Conservation (phyloP, 2,888 invertebrate species). For the Cheilosia vulpina region DNA sequence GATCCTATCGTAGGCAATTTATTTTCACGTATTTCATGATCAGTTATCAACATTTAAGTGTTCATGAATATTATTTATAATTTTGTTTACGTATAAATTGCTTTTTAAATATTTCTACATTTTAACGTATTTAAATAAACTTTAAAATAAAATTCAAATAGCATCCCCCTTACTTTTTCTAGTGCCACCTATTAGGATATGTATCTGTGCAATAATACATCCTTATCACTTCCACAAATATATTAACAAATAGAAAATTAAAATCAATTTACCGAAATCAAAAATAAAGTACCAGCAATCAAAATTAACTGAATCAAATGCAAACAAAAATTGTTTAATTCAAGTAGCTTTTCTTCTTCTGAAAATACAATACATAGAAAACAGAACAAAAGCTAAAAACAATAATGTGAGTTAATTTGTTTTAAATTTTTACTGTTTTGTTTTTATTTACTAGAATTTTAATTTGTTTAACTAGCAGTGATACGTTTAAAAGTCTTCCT, state of each 20-base stretch:
- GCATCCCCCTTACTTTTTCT: constrained; percentile 81
- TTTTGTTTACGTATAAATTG: constrained; percentile 29
- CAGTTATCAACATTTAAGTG: constrained; percentile 42
- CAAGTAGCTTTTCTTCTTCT: constrained; percentile 60
- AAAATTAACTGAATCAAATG: constrained; percentile 65
- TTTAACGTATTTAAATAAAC: constrained; percentile 62
- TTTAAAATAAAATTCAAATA: constrained; percentile 76
- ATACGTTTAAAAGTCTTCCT: constrained; percentile 31
- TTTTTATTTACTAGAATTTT: constrained; percentile 36
- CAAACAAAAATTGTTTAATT: constrained; percentile 46
- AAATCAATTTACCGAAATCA: constrained; percentile 50
- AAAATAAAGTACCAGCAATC: constrained; percentile 75
- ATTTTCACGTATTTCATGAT: constrained; percentile 25
- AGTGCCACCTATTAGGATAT: constrained; percentile 84
- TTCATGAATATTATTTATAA: constrained; percentile 74
- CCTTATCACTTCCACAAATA: constrained; percentile 76
- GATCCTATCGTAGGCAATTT: constrained; percentile 49
- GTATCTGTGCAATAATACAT: constrained; percentile 83
- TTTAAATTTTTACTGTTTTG: constrained; percentile 71
- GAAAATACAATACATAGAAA: constrained; percentile 39
- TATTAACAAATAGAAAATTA: constrained; percentile 58
- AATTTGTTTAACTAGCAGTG: constrained; percentile 28
- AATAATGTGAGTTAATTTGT: constrained; percentile 75
- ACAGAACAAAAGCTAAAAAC: constrained; percentile 58
- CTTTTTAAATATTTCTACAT: constrained; percentile 50